Evolutionary conservation across 2,113 vertebrate species (phyloP).

Genomic region (Cepphus grylle): DNA sequence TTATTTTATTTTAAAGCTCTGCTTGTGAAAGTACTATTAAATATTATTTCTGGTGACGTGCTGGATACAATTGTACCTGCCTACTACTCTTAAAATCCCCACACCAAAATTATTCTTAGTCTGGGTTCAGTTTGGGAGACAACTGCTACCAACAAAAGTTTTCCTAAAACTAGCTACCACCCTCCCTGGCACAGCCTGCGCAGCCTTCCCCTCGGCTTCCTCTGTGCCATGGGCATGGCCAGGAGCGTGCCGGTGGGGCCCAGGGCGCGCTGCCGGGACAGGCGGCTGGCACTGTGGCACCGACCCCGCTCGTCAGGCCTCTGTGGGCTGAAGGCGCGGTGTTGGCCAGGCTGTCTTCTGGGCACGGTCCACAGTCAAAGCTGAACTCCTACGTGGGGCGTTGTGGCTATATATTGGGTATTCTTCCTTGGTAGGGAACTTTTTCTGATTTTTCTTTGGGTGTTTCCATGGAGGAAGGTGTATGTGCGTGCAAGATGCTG

Average conservation of each 20-base stretch:
- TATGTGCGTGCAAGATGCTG: rapidly evolving
- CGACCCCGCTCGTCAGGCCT: not conserved
- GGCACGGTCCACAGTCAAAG: rapidly evolving
- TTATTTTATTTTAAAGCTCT: not conserved
- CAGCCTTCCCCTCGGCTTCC: not conserved
- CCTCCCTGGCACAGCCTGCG: rapidly evolving
- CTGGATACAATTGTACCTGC: not conserved
- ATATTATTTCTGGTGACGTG: not conserved
- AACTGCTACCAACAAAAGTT: not conserved
- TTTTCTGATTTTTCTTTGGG: rapidly evolving
- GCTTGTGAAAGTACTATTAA: not conserved
- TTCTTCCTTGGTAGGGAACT: not conserved
- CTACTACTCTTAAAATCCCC: not conserved
- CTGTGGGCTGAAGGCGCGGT: rapidly evolving
- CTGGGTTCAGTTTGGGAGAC: not conserved
- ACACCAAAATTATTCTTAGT: not conserved
- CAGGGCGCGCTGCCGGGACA: rapidly evolving
- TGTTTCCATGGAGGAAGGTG: rapidly evolving
- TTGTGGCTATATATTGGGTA: rapidly evolving
- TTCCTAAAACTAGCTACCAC: not conserved
- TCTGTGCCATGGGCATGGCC: rapidly evolving
- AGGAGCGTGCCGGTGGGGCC: not conserved
- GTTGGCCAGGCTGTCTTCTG: rapidly evolving
- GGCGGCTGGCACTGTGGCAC: rapidly evolving
- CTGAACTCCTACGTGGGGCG: rapidly evolving